Percentiles rank a stretch among this genome's conserved stretches.
phyloP scores from a whole-genome alignment of 2,797 vertebrate genomes.

The Gymnocypris eckloni region DNA sequence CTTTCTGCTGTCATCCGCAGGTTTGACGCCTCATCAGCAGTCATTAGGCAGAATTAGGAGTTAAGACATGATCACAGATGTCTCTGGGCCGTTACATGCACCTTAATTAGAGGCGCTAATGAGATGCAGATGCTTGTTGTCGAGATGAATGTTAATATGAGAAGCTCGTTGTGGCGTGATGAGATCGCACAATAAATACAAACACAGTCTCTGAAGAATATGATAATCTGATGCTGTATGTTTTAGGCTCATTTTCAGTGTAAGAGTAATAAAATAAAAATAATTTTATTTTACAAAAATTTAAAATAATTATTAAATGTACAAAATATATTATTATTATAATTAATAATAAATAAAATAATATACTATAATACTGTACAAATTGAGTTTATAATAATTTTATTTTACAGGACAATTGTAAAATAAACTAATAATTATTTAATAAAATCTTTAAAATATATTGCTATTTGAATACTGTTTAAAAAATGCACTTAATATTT shows the following conservation, averaged over 20 bases:
- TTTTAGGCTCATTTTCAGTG: background rate
- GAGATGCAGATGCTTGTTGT: background rate
- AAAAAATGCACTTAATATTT: background rate
- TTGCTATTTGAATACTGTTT: background rate
- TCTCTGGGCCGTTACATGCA: slow-evolving; percentile 12
- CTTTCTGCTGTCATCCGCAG: slow-evolving; percentile 36
- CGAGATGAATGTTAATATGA: slow-evolving; percentile 1
- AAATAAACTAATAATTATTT: background rate
- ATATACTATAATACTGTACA: background rate
- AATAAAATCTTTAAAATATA: background rate
- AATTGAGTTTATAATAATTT: background rate
- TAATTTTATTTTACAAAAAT: too few species aligned
- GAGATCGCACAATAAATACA: background rate
- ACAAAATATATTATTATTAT: background rate
- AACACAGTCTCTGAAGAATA: background rate
- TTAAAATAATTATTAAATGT: too few species aligned
- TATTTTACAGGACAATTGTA: background rate
- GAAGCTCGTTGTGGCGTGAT: background rate
- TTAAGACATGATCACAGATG: slow-evolving; percentile 25
- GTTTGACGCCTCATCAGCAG: slow-evolving; percentile 6
- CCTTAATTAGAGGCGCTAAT: slow-evolving; percentile 1
- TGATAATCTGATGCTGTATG: background rate
- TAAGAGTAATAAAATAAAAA: background rate
- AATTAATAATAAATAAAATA: background rate
- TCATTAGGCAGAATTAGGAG: slow-evolving; percentile 3